Base-by-base conservation (phyloP, 2,113 vertebrate genomes). In the Pelobates fuscus region DNA sequence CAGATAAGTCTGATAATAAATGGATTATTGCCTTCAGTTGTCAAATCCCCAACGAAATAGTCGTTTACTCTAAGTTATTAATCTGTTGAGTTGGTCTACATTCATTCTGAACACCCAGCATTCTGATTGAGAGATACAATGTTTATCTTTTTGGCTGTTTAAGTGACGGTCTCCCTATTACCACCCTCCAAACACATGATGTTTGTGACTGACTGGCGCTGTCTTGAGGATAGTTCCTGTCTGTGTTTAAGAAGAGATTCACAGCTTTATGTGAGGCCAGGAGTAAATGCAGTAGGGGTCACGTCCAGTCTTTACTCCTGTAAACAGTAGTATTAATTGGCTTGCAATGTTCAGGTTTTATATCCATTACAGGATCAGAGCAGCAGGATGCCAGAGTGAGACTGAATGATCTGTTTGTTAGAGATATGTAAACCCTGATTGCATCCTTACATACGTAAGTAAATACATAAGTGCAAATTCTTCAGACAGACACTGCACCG, bases 251-350 rank as follows among this genome's bases (percentile, higher is more conserved):
- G 52, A 67, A 75, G 72, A 75, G 63, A 32, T 46, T 59, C 54
- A 12, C 52, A 15, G 54, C 72, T 67, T 75, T 75, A 67, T 60
- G 72, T 46, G 54, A 67, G 72, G 63, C 63, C 64, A 75, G 29
- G 37, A 5, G 32, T 24, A 67, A 75, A 75, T 75, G 72, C 18
- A 75, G 24, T 63, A 59, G 52, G 59, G 72, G 72, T 75, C 72
- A 67, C 54, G 43, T 59, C 17, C 49, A 67, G 72, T 52, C 29
- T 37, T 73, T 41, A 37, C 61, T 73, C 21, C 20, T 74, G 49
- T 75, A 75, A 75, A 75, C 72, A 75, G 23, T 3, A 60, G 63
- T 60, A 75, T 75, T 75, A 75, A 67, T 75, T 59, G 72, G 59
- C 24, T 11, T 65, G 17, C 71, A 21, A 63, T 43, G n/a, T 74